These are phyloP conservation scores for Acanthopagrus latus DNA, from an alignment of 2,797 vertebrate species.

Conservation along the genomic window DNA sequence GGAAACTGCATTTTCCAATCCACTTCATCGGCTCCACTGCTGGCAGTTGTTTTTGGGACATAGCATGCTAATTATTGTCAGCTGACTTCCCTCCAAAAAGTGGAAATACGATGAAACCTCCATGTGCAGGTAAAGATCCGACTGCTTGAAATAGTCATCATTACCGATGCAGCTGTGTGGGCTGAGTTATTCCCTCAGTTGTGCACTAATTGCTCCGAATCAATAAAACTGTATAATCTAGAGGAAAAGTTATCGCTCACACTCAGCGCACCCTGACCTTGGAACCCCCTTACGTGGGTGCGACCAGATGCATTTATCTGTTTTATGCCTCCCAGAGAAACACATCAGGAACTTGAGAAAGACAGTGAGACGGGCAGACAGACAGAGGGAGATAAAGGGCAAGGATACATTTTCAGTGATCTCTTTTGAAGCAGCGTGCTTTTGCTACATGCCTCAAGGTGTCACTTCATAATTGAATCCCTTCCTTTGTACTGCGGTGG, in stretches of 20 bases:
- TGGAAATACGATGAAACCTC: constrained; percentile 34
- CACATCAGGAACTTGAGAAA: constrained; percentile 21
- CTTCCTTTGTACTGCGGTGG: constrained; percentile 53
- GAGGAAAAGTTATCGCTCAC: constrained; percentile 55
- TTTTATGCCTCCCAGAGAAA: constrained; percentile 27
- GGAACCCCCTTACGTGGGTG: neutral
- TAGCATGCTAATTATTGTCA: too few relatives aligned
- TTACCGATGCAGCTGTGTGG: constrained; percentile 59
- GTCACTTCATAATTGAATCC: constrained; percentile 73
- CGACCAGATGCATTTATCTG: constrained; percentile 24
- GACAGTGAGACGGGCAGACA: constrained; percentile 33
- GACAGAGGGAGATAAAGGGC: constrained; percentile 43
- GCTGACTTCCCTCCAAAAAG: neutral
- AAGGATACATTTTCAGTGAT: constrained; percentile 39
- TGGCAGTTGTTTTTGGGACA: too few relatives aligned
- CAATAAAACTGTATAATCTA: constrained; percentile 65
- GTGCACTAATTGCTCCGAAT: constrained; percentile 70
- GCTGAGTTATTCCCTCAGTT: constrained; percentile 55
- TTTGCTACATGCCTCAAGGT: constrained; percentile 58
- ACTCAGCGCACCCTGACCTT: constrained; percentile 48
- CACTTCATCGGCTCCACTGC: too few relatives aligned
- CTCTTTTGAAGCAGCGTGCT: constrained; percentile 51
- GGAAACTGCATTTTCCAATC: too few relatives aligned
- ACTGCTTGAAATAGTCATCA: constrained; percentile 50
- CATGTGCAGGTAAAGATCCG: constrained; percentile 24